Evolutionary conservation across 1,140 invertebrate genomes (phyloP), one percentile per base, ranked within the genome.

Genomic region (Tetragonula clypearis): DNA sequence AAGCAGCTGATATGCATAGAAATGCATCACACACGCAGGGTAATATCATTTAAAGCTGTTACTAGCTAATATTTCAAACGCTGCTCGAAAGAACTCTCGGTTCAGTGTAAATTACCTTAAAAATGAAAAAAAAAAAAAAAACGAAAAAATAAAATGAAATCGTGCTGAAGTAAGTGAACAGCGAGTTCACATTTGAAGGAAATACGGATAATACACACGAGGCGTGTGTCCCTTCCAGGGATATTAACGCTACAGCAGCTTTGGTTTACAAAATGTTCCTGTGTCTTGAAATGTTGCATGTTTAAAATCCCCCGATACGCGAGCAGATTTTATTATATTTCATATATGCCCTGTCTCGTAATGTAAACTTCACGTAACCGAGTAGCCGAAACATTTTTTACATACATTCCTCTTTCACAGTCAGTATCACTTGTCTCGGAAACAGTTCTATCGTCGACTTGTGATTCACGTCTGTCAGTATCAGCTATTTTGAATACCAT

Each of bases 241-340:
- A 26, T 74, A 55, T 19, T 41, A 15, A 35, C 6, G 53, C 21
- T 77, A 62, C 26, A 12, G n/a, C 60, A 41, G n/a, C 62, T 55
- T 56, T 56, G 30, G 17, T 75, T 66, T 75, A 73, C 35, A 11
- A 77, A 11, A 77, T 55, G 30, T 26, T 4, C 49, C n/a, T 79
- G 4, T 72, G 76, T 12, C 26, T 74, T 21, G 73, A 74, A 74
- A 74, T 30, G 4, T 21, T 68, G 87, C 87, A 87, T 85, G 87
- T 66, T 85, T 77, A 41, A n/a, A 19, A 56, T 75, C 26, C 41
- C 6, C 12, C 1, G 68, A 35, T 19, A 30, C 3, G 5, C 41
- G 35, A 56, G 17, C 9, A 80, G 72, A 60, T 49, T 49, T 35
- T 71, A 35, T 19, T 65, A 21, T 65, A 21, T 19, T n/a, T 58